These are phyloP conservation scores for Hyperoodon ampullatus DNA, from an alignment of 2,113 vertebrate species.

Conservation along the genomic window DNA sequence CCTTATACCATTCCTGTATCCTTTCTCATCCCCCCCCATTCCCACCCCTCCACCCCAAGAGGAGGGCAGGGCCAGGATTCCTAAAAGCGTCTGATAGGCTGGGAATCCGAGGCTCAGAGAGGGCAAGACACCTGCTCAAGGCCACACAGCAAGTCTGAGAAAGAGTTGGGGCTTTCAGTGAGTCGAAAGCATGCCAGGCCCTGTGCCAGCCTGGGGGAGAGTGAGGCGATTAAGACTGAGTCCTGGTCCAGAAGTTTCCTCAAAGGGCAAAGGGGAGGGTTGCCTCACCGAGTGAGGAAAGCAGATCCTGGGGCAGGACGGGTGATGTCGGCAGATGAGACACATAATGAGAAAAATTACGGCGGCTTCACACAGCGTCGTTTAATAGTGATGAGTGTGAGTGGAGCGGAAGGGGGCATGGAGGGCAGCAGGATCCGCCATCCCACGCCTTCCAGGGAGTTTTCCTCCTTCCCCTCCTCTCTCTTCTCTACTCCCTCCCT, in stretches of 20 bases:
- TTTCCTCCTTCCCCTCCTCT: neutral
- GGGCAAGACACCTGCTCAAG: neutral
- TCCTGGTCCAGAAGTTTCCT: neutral
- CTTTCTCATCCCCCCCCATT: neutral
- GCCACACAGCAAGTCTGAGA: neutral
- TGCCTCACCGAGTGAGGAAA: accelerated
- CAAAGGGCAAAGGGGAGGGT: neutral
- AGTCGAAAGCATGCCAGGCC: neutral
- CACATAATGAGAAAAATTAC: accelerated
- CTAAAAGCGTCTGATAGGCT: neutral
- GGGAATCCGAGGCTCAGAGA: neutral
- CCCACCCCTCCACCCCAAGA: neutral
- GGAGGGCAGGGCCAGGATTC: neutral
- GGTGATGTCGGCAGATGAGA: neutral
- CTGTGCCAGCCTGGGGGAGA: neutral
- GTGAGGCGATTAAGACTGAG: neutral
- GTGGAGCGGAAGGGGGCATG: accelerated
- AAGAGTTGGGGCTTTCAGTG: neutral
- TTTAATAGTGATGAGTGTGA: neutral
- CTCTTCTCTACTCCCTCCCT: neutral
- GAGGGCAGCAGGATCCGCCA: neutral
- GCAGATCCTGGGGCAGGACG: neutral
- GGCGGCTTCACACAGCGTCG: accelerated
- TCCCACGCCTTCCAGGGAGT: neutral
- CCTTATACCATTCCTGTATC: neutral